A percentile compares a stretch with the other conserved stretches of the same genome.
Conservation (phyloP, 1,140 invertebrate genomes). For the Sitophilus oryzae region DNA sequence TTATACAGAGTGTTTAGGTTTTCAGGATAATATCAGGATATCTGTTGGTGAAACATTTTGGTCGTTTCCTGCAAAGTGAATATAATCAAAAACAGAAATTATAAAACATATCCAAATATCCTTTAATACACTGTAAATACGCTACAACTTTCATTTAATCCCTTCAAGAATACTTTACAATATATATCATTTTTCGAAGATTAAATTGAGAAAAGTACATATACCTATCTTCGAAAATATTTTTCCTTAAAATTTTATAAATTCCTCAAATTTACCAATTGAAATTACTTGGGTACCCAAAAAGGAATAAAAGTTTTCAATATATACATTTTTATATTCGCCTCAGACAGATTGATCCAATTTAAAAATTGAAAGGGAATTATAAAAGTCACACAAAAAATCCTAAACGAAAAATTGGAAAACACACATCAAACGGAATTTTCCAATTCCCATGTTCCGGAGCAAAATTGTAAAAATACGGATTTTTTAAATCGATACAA, state of each 20-base stretch:
- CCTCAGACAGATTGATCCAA: background rate
- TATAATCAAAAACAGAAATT: no score
- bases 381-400: slow-evolving; percentile 1
- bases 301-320: background rate
- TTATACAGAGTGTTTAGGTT: no score
- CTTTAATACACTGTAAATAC: no score
- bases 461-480: slow-evolving; percentile 7
- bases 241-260: background rate
- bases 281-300: background rate
- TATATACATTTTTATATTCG: background rate
- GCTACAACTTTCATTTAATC: no score
- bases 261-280: background rate
- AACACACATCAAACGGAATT: slow-evolving; percentile 6
- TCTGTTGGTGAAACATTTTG: no score
- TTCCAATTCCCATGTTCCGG: background rate
- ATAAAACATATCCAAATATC: no score
- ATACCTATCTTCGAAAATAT: no score
- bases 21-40: no score
- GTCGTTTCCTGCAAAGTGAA: no score
- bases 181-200: no score
- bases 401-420: background rate
- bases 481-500: slow-evolving; percentile 4
- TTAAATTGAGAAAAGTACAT: no score
- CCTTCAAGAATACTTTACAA: no score
- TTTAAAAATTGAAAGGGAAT: background rate